Evolutionary conservation across 1,140 invertebrate genomes (phyloP).

Genomic region (Mylabris phalerata): DNA sequence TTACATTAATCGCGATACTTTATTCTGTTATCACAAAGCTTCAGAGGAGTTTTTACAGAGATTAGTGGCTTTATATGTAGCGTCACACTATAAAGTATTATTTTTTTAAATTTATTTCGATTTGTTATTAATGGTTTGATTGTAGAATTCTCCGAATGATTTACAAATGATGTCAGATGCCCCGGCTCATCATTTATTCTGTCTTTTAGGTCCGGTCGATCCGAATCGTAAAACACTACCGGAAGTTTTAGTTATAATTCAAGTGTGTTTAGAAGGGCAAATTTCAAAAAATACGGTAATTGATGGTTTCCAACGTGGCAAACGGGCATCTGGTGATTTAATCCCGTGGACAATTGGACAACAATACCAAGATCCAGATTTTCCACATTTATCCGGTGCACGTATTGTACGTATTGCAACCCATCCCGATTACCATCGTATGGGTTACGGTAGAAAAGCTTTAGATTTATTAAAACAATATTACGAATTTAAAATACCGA

Average conservation of each 20-base stretch:
- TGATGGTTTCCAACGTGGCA: slow-evolving; percentile 74
- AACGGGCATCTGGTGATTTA: slow-evolving; percentile 89
- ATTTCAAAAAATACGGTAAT: slow-evolving; percentile 75
- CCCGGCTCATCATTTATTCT: slow-evolving; percentile 96
- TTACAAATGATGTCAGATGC: slow-evolving; percentile 98
- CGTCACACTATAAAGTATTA: slow-evolving; percentile 91
- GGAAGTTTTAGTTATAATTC: slow-evolving; percentile 86
- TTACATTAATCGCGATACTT: slow-evolving; percentile 85
- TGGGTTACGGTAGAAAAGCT: slow-evolving; percentile 91
- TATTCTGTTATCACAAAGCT: slow-evolving; percentile 96
- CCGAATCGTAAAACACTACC: slow-evolving; percentile 67
- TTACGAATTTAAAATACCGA: slow-evolving; percentile 76
- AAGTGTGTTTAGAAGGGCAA: slow-evolving; percentile 94
- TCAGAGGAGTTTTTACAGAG: slow-evolving; percentile 92
- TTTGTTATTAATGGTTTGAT: slow-evolving; percentile 16
- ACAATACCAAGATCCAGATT: slow-evolving; percentile 91
- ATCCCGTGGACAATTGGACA: slow-evolving; percentile 98
- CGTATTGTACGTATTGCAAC: slow-evolving; percentile 94
- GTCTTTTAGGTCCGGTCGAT: slow-evolving; percentile 80
- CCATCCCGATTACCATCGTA: slow-evolving; percentile 95
- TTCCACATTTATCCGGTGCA: slow-evolving; percentile 84
- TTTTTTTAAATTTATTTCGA: background rate
- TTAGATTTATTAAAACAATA: slow-evolving; percentile 80
- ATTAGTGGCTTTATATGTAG: slow-evolving; percentile 88
- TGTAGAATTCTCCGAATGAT: slow-evolving; percentile 95